Conservation (phyloP, 2,797 vertebrate species). For the Petrocephalus sullivani region DNA sequence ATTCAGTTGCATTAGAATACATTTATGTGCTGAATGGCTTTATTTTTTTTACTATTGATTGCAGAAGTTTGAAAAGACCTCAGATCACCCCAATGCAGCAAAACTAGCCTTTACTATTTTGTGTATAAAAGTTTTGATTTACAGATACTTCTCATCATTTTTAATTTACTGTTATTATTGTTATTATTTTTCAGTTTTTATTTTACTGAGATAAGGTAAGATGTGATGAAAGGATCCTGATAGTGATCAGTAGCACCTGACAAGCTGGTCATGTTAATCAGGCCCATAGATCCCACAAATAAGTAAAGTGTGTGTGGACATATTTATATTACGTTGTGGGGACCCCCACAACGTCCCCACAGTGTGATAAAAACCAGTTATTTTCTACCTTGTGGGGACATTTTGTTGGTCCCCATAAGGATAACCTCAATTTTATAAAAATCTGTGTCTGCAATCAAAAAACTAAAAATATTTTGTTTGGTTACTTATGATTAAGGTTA, state of each 20-base stretch:
- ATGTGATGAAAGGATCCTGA: not conserved
- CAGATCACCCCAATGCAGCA: not conserved
- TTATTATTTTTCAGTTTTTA: not conserved
- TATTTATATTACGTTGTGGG: too few species aligned
- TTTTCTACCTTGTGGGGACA: too few species aligned
- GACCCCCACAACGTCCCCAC: too few species aligned
- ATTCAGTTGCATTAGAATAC: not conserved
- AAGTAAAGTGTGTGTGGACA: too few species aligned
- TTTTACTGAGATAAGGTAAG: not conserved
- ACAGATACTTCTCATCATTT: not conserved
- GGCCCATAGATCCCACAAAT: not conserved
- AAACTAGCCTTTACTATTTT: not conserved
- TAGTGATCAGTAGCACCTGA: not conserved
- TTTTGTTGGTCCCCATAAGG: too few species aligned
- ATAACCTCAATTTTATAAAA: too few species aligned
- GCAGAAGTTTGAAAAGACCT: slow-evolving; percentile 1
- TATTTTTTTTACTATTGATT: not conserved
- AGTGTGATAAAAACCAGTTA: too few species aligned
- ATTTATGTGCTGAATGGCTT: not conserved
- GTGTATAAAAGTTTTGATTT: not conserved
- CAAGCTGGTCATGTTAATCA: not conserved
- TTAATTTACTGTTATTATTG: not conserved
- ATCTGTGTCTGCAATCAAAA: too few species aligned
- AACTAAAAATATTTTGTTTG: too few species aligned
- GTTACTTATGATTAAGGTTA: too few species aligned